Percentiles rank a stretch among this genome's conserved stretches.
Conservation (phyloP, 2,797 vertebrate species). For the Chelidonichthys spinosus region DNA sequence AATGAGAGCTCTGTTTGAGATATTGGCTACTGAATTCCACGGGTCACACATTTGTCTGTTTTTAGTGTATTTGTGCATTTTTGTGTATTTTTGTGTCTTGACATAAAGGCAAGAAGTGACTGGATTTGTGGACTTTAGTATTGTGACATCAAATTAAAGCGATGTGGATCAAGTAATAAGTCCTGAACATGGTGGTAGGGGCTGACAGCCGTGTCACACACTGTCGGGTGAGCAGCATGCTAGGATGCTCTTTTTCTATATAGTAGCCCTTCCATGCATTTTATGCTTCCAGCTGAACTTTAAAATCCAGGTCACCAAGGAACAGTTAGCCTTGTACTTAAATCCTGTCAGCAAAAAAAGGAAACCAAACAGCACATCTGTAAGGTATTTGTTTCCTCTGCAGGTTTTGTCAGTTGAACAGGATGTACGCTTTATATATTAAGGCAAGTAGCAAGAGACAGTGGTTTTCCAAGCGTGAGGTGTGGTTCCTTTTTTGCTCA, state of each 20-base stretch:
- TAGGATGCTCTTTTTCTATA: neutral
- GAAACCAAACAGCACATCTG: conserved; percentile 6
- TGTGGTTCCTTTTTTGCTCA: conserved; percentile 21
- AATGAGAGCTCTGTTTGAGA: neutral
- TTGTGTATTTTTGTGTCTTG: neutral
- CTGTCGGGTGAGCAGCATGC: neutral
- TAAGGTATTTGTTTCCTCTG: neutral
- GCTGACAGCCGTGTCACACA: neutral
- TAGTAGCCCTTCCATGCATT: neutral
- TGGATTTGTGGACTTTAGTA: neutral
- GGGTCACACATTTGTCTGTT: neutral
- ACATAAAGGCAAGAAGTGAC: neutral
- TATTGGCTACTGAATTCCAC: neutral
- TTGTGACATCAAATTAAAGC: neutral
- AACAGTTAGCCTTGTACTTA: conserved; percentile 20
- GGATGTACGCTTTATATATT: conserved; percentile 32
- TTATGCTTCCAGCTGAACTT: conserved; percentile 11
- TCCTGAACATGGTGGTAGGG: neutral
- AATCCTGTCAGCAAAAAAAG: conserved; percentile 11
- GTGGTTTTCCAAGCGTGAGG: conserved; percentile 28
- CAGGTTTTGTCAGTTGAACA: conserved; percentile 26
- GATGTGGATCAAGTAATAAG: neutral
- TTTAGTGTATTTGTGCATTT: neutral
- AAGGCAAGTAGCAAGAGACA: conserved; percentile 9
- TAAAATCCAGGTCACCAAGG: conserved; percentile 21